Evolutionary conservation across 2,888 invertebrate genomes (phyloP), one percentile per base, ranked within the genome.

Genomic region (Parelbella ahira): DNA sequence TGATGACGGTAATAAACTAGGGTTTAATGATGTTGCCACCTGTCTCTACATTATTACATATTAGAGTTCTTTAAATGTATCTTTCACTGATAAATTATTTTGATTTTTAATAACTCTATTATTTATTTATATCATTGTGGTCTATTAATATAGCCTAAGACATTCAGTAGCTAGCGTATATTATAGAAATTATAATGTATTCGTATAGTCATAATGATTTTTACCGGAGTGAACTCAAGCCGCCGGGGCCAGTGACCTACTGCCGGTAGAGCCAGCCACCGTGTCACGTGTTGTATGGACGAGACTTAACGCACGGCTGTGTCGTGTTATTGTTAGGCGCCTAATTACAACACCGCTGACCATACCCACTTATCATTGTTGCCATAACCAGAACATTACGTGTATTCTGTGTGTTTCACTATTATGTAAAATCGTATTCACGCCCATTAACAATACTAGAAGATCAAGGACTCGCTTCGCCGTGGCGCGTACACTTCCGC

Each of bases 331-430:
- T 28, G 38, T 34, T 34, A 29, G 30, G 10, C 20, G 37, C 15
- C 9, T 39, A 39, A 39, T 39, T 39, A 32, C 32, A 9, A 39
- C 39, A 32, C 12, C 10, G 19, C 24, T 32, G 25, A 41, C 39
- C 39, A 9, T 38, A 30, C 23, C 30, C 23, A 38, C 33, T 41
- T 25, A 41, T 41, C 25, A 41, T 27, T 41, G 41, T 41, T 41
- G 27, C 41, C 20, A 33, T 41, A 32, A 33, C 10, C 19, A 33
- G 25, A 33, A 25, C 20, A 20, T 25, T 13, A 27, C 27, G 27
- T 20, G 33, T 41, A 13, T 33, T 38, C 9, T 8, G 19, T 27
- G 27, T 37, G 13, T 28, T 9, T 28, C 27, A 33, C 30, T 20
- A 27, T 41, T 41, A 41, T 20, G 27, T 33, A 41, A 27, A 7